phyloP scores from a whole-genome alignment of 2,888 invertebrate genomes.

The Camptogramma bilineatum region DNA sequence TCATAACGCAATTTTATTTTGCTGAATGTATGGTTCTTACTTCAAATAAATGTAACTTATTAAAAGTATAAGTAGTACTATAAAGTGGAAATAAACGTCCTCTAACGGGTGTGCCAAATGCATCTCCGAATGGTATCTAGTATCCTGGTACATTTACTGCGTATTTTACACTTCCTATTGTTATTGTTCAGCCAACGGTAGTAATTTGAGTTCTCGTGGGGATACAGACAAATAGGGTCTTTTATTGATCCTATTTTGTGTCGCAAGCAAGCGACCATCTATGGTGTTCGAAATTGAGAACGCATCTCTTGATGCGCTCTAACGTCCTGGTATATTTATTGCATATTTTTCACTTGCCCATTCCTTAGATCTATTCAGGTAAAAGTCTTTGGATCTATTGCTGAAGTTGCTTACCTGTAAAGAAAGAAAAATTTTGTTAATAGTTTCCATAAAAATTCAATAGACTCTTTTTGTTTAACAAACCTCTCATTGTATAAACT shows the following conservation, averaged over 20 bases:
- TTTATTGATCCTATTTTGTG: constrained; percentile 12
- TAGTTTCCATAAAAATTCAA: too few relatives aligned
- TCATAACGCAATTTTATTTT: too few relatives aligned
- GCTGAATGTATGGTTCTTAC: neutral
- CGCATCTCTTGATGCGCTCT: constrained; percentile 53
- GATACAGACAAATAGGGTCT: constrained; percentile 31
- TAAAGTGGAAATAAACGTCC: neutral
- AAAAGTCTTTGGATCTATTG: neutral
- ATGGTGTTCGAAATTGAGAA: constrained; percentile 52
- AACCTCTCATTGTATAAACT: neutral
- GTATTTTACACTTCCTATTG: constrained; percentile 63
- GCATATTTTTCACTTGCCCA: constrained; percentile 52
- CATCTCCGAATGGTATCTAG: constrained; percentile 4
- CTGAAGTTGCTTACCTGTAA: constrained; percentile 61
- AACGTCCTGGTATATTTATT: constrained; percentile 70
- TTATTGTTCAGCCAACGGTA: constrained; percentile 10
- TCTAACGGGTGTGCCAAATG: constrained; percentile 3
- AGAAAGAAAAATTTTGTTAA: constrained; percentile 38
- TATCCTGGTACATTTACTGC: constrained; percentile 66
- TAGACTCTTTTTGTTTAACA: neutral
- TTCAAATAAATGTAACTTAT: neutral
- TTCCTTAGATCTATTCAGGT: neutral
- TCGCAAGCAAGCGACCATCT: constrained; percentile 7
- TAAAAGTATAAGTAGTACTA: neutral
- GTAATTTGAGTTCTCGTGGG: constrained; percentile 13